phyloP scores from a whole-genome alignment of 2,797 vertebrate species.

The Garrulus glandarius region DNA sequence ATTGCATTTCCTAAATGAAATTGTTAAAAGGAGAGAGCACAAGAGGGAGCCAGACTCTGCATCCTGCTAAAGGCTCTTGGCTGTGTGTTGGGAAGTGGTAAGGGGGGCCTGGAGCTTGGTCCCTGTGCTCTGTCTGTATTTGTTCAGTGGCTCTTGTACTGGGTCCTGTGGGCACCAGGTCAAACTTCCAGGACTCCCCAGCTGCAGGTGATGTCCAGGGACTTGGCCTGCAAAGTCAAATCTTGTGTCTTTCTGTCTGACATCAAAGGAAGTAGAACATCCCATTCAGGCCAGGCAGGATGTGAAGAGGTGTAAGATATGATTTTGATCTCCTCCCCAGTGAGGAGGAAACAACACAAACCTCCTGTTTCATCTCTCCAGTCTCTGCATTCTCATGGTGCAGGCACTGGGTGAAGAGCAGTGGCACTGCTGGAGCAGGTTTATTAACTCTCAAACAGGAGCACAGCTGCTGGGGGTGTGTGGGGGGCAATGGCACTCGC shows the following conservation, averaged over 20 bases:
- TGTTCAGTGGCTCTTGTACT: background rate
- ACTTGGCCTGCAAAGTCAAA: background rate
- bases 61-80: background rate
- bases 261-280: background rate
- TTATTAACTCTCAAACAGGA: background rate
- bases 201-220: background rate
- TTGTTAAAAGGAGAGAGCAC: constrained; percentile 31
- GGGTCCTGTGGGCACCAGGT: background rate
- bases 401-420: background rate
- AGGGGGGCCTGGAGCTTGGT: background rate
- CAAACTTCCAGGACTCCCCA: background rate
- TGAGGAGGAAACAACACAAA: background rate
- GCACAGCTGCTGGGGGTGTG: background rate
- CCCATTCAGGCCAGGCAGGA: background rate
- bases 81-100: background rate
- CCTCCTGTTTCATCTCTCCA: background rate
- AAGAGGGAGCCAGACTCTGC: constrained; percentile 68
- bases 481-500: fast-evolving
- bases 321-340: background rate
- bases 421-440: background rate
- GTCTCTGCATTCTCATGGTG: fast-evolving
- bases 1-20: background rate
- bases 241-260: background rate
- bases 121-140: background rate
- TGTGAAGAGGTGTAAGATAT: background rate